These are phyloP conservation scores for Microplitis deprimator DNA, from an alignment of 2,888 invertebrate species.

Conservation along the genomic window DNA sequence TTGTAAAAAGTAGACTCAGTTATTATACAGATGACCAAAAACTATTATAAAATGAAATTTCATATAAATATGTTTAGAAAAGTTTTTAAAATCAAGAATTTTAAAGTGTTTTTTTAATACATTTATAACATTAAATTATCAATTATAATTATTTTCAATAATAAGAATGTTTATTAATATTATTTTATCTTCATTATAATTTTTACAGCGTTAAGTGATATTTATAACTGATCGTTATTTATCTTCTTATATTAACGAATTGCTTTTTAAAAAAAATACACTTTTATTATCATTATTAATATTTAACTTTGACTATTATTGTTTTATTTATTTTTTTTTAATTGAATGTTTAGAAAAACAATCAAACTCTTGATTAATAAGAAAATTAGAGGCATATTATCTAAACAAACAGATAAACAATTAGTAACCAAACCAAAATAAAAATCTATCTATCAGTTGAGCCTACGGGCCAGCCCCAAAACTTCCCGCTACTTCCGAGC, in stretches of 20 bases:
- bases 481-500: too few species aligned
- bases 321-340: slow-evolving; percentile 23
- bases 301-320: not conserved
- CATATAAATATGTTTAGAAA: too few species aligned
- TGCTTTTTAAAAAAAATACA: not conserved
- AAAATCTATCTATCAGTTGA: too few species aligned
- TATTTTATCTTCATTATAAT: not conserved
- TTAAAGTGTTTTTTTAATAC: too few species aligned
- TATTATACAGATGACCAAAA: too few species aligned
- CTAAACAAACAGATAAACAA: not conserved
- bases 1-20: too few species aligned
- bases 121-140: too few species aligned
- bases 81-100: too few species aligned
- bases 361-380: slow-evolving; percentile 4
- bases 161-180: not conserved
- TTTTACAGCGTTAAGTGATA: not conserved
- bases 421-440: not conserved
- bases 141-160: too few species aligned
- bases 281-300: not conserved
- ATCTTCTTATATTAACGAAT: not conserved
- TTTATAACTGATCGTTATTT: not conserved
- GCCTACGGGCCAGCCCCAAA: too few species aligned
- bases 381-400: not conserved
- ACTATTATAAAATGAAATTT: too few species aligned
- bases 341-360: slow-evolving; percentile 6